Percentiles rank a stretch among this genome's conserved stretches.
These are phyloP conservation scores for Acrossocheilus fasciatus DNA, from an alignment of 2,797 vertebrate species.

Conservation along the genomic window DNA sequence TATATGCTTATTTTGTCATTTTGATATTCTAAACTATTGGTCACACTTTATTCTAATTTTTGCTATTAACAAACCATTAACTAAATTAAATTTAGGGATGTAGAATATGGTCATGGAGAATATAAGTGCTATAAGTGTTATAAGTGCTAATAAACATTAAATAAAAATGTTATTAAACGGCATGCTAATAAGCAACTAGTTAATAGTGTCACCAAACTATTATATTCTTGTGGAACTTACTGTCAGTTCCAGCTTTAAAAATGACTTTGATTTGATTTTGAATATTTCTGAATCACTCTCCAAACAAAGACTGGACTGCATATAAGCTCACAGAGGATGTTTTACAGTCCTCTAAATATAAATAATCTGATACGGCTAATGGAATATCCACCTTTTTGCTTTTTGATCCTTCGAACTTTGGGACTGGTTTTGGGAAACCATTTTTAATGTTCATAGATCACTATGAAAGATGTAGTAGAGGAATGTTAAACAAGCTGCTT, in stretches of 20 bases:
- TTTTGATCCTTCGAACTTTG: not conserved
- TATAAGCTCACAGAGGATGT: not conserved
- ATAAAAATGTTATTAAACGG: not conserved
- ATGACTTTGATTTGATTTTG: not conserved
- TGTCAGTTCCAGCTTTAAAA: not conserved
- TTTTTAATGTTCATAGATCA: constrained; percentile 23
- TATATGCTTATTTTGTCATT: not conserved
- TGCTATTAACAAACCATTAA: too few relatives aligned
- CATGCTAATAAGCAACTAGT: not conserved
- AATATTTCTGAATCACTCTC: constrained; percentile 12
- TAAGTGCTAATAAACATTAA: too few relatives aligned
- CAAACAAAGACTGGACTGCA: not conserved
- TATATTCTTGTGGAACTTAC: not conserved
- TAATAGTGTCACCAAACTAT: not conserved
- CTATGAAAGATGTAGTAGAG: constrained; percentile 13
- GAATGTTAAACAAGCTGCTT: constrained; percentile 43
- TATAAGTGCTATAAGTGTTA: not conserved
- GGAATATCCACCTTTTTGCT: not conserved
- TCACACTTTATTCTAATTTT: too few relatives aligned
- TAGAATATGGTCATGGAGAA: not conserved
- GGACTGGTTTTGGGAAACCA: not conserved
- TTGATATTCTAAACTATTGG: not conserved
- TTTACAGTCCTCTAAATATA: not conserved
- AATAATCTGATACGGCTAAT: constrained; percentile 27
- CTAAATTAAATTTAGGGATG: not conserved